phyloP scores from a whole-genome alignment of 2,797 vertebrate species.

The Thunnus albacares region DNA sequence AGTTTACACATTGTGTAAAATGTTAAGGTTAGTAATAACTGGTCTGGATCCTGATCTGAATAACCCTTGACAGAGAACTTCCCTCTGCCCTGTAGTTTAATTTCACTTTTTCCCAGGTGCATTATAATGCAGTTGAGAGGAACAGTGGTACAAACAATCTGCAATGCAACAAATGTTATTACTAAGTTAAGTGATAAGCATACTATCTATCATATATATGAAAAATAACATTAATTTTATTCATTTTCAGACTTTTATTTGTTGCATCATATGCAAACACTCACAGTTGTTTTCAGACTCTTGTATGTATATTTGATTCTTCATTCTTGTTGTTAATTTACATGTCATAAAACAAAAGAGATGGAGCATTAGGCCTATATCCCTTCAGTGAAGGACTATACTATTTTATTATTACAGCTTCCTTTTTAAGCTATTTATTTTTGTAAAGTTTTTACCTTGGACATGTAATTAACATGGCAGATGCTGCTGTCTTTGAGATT shows the following conservation, averaged over 20 bases:
- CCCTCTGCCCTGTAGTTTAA: constrained; percentile 41
- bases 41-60: constrained; percentile 29
- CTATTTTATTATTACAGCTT: constrained; percentile 88
- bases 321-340: constrained; percentile 86
- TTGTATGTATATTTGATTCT: constrained; percentile 81
- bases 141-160: constrained; percentile 39
- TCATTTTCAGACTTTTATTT: constrained; percentile 65
- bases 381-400: constrained; percentile 93
- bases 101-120: constrained; percentile 20
- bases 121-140: constrained; percentile 29
- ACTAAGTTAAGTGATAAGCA: constrained; percentile 53
- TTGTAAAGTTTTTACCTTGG: constrained; percentile 86
- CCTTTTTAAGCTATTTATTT: constrained; percentile 92
- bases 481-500: constrained; percentile 84
- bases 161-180: constrained; percentile 46
- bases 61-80: constrained; percentile 39
- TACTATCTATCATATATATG: constrained; percentile 60
- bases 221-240: constrained; percentile 59
- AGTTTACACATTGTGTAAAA: constrained; percentile 56
- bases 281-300: constrained; percentile 64
- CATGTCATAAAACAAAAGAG: constrained; percentile 75
- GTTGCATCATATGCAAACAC: constrained; percentile 65
- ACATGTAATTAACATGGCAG: constrained; percentile 78
- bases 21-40: constrained; percentile 16
- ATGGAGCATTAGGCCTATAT: constrained; percentile 84